Evolutionary conservation across 2,113 vertebrate species (phyloP).

Genomic region (Fulmarus glacialis): DNA sequence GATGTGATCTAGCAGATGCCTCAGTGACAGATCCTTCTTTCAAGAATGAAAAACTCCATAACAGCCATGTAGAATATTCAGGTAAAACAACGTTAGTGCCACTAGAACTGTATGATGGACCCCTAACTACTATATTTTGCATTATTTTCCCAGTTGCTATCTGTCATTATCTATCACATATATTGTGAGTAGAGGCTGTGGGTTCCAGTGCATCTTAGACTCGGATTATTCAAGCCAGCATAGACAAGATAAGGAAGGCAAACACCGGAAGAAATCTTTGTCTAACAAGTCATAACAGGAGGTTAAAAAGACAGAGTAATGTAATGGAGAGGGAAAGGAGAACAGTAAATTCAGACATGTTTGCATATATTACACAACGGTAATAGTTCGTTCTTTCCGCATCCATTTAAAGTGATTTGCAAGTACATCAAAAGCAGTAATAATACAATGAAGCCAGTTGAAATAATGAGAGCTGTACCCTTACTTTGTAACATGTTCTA

Average conservation of each 20-base stretch:
- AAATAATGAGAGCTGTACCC: not conserved
- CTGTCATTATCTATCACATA: fast-evolving
- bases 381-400: not conserved
- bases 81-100: not conserved
- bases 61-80: not conserved
- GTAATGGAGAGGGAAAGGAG: not conserved
- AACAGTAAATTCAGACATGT: not conserved
- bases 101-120: not conserved
- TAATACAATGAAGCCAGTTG: not conserved
- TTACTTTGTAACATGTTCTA: not conserved
- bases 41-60: not conserved
- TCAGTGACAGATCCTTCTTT: not conserved
- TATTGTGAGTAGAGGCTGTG: not conserved
- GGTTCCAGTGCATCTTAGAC: not conserved
- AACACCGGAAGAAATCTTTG: not conserved
- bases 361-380: not conserved
- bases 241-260: not conserved
- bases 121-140: not conserved
- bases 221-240: not conserved
- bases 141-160: not conserved
- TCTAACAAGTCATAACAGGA: not conserved
- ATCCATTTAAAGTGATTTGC: not conserved
- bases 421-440: not conserved
- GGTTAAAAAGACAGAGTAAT: not conserved
- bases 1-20: not conserved